Evolutionary conservation across 2,113 vertebrate species (phyloP).

Genomic region (Campylomormyrus tamandua): DNA sequence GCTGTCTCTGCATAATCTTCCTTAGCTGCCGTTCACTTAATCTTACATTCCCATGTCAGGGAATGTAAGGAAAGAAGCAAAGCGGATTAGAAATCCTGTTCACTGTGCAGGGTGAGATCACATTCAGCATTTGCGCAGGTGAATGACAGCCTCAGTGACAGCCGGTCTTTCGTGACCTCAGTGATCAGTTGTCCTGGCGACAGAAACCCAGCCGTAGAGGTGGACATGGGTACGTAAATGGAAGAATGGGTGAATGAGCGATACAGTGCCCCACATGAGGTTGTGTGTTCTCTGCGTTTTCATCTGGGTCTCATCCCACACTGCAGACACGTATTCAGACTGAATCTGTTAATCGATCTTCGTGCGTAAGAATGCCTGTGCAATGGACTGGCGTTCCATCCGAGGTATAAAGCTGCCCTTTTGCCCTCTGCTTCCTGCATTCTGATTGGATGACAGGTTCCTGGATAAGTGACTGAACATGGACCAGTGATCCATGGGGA

Average conservation of each 20-base stretch:
- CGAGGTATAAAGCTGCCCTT: neutral
- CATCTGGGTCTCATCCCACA: neutral
- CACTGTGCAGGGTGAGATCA: neutral
- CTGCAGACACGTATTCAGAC: neutral
- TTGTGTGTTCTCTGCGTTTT: neutral
- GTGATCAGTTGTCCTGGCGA: neutral
- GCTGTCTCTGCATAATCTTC: neutral
- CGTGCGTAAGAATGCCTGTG: neutral
- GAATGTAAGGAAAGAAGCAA: neutral
- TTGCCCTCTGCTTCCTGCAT: neutral
- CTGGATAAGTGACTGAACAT: neutral
- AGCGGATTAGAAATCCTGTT: neutral
- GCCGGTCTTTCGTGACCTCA: neutral
- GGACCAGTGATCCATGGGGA: neutral
- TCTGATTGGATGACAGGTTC: neutral
- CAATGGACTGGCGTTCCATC: neutral
- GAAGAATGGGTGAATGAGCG: neutral
- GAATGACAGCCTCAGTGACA: neutral
- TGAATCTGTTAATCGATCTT: neutral
- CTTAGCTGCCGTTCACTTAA: neutral
- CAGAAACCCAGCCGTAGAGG: neutral
- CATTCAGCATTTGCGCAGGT: neutral
- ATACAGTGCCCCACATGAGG: neutral
- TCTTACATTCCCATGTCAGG: neutral
- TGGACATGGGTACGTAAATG: neutral